Evolutionary conservation across 2,888 invertebrate species (phyloP), one percentile per base, ranked within the genome.

Genomic region (Drosophila emarginata): DNA sequence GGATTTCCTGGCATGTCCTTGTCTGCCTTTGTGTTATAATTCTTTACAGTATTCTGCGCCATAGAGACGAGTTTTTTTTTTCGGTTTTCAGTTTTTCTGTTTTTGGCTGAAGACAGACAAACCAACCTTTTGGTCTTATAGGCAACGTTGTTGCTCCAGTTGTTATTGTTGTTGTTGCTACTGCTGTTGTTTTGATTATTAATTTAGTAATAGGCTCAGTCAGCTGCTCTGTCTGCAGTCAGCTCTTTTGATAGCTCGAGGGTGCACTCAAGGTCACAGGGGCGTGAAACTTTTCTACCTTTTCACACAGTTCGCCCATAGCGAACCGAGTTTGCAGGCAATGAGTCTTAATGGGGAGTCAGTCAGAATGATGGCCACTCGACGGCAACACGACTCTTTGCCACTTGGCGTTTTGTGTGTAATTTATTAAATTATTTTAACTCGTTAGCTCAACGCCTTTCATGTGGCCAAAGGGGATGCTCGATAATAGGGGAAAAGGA

Each of bases 401-500:
- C 68, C 72, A 77, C 79, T 84, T 65, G 79, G 64, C 68, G 67
- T 69, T 64, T 71, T 81, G 67, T 80, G 79, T 69, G 74, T 66
- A 76, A 87, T 80, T 82, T 84, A 87, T 87, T 75, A 75, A 82
- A 81, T 82, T 77, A 82, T 81, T 87, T 85, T 74, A 81, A 81
- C 77, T 87, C 77, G 79, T 82, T 85, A 76, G 69, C 76, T 54
- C 51, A 78, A 76, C 80, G 86, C 77, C 78, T 75, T 74, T 72
- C 54, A 71, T 67, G 60, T 57, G 67, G 63, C 72, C 59, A 71
- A 45, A 59, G 12, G 11, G 14, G 45, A 45, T 45, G 45, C 45
- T 45, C 18, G 12, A 45, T 45, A 45, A 12, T 45, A 21, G 4
- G 21, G 18, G 37, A n/a, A 32, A 5, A 26, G 26, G 26, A 26